Evolutionary conservation across 2,888 invertebrate species (phyloP).

Genomic region (Cremastobaeus sp.): DNA sequence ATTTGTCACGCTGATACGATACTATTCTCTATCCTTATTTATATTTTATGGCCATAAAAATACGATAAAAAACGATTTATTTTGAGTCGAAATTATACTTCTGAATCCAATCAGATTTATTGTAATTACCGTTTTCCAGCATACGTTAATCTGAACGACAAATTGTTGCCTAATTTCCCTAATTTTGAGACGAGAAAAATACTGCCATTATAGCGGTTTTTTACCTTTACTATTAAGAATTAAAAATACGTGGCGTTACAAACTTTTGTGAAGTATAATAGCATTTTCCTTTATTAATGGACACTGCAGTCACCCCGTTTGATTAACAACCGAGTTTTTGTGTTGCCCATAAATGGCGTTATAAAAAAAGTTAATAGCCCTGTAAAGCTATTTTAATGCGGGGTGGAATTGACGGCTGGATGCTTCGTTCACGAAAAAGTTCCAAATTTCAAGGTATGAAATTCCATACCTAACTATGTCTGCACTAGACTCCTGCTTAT

Average conservation of each 20-base stretch:
- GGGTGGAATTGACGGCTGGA: constrained; percentile 33
- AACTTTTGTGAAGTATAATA: constrained; percentile 12
- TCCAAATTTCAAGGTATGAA: constrained; percentile 55
- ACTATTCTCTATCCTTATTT: too few relatives aligned
- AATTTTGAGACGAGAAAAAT: constrained; percentile 26
- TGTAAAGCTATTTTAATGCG: constrained; percentile 42
- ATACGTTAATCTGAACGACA: constrained; percentile 1
- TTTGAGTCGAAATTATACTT: too few relatives aligned
- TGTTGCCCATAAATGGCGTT: constrained; percentile 37
- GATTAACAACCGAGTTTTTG: constrained; percentile 37
- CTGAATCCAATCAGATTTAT: constrained; percentile 40
- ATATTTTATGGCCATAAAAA: too few relatives aligned
- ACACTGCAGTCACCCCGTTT: constrained; percentile 21
- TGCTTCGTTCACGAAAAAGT: constrained; percentile 43
- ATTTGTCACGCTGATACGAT: too few relatives aligned
- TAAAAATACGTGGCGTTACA: constrained; percentile 11
- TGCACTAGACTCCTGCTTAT: constrained; percentile 43
- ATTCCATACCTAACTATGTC: constrained; percentile 51
- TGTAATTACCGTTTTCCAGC: constrained; percentile 25
- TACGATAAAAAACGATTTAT: too few relatives aligned
- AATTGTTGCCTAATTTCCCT: constrained; percentile 40
- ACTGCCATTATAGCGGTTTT: constrained; percentile 11
- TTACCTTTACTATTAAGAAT: constrained; percentile 8
- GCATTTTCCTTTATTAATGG: constrained; percentile 16
- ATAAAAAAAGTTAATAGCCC: constrained; percentile 38